Base-by-base conservation (phyloP, 2,113 vertebrate genomes). In the Oreochromis spilurus region DNA sequence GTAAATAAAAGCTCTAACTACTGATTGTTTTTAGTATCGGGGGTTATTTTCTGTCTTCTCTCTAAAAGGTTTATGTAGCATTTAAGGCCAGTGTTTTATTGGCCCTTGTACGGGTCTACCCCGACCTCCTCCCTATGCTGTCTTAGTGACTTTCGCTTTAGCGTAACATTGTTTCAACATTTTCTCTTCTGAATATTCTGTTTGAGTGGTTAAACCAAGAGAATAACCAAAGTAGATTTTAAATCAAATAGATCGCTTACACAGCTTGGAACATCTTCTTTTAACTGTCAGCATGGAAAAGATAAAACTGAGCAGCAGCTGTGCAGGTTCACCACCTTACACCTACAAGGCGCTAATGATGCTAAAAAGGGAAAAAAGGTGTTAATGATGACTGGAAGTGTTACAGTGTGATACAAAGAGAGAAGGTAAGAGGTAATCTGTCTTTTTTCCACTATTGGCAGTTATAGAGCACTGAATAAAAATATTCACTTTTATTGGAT, bases 361-460 rank as follows among this genome's bases (percentile, higher is more conserved):
- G 45, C 26, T 77, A 50, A 52, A 50, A 50, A 77, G 16, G 24
- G 26, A 1, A 0, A 9, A 50, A 77, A 31, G 72, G 45, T 77
- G 26, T 77, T 77, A 52, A 50, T 77, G 72, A 77, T 29, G 17
- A 19, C 45, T 77, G 26, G 4, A 77, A 77, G 72, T 77, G 45
- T 77, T 13, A 77, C 16, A 50, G 10, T 77, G 43, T 31, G 24
- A 50, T n/a, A 29, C 40, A 48, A 75, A 75, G 67, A 48, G 40
- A 17, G 67, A 48, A 11, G 48, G 17, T 52, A 52, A 19, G 8
- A 52, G 4, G 4, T 9, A 52, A 52, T 48, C 9, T 26, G 40
- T 48, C 21, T 0, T 24, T 70, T 70, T 43, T 0, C 0, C n/a
- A 70, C 38, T 16, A 67, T 13, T 67, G 21, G 16, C 40, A 48